Conservation (phyloP, 2,888 invertebrate genomes). For the Sesamia inferens region DNA sequence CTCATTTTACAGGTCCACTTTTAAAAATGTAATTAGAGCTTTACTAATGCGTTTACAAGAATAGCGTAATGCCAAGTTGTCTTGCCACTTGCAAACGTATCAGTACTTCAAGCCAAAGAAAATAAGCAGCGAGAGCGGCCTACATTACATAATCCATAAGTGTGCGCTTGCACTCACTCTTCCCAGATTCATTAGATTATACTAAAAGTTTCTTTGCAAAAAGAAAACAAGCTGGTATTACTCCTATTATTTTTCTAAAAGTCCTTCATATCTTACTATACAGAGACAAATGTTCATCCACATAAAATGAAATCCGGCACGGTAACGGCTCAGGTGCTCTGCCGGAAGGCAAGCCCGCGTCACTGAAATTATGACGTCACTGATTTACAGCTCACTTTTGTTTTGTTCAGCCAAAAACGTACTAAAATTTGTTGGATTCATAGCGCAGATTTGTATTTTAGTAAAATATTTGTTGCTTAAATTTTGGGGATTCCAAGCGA, state of each 20-base stretch:
- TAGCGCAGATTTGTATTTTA: conserved; percentile 34
- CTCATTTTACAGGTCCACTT: background rate
- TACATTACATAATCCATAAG: too few species aligned
- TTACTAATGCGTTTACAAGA: background rate
- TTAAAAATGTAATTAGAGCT: too few species aligned
- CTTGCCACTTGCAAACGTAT: too few species aligned
- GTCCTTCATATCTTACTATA: background rate
- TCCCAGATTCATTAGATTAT: too few species aligned
- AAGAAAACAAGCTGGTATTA: background rate
- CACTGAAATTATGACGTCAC: conserved; percentile 73
- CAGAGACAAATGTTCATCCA: conserved; percentile 34
- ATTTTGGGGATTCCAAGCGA: background rate
- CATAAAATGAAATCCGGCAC: conserved; percentile 49
- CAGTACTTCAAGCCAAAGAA: too few species aligned
- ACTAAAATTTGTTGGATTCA: conserved; percentile 37
- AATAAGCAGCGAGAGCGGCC: too few species aligned
- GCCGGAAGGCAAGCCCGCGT: conserved; percentile 60
- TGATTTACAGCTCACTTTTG: conserved; percentile 72
- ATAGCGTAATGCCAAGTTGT: background rate
- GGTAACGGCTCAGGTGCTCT: conserved; percentile 61
- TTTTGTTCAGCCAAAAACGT: conserved; percentile 55
- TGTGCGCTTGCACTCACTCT: too few species aligned
- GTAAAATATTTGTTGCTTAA: conserved; percentile 22
- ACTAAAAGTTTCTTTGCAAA: too few species aligned
- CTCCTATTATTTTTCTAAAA: background rate